Evolutionary conservation across 2,888 invertebrate genomes (phyloP), one percentile per base, ranked within the genome.

Genomic region (Temnothorax rugatulus): DNA sequence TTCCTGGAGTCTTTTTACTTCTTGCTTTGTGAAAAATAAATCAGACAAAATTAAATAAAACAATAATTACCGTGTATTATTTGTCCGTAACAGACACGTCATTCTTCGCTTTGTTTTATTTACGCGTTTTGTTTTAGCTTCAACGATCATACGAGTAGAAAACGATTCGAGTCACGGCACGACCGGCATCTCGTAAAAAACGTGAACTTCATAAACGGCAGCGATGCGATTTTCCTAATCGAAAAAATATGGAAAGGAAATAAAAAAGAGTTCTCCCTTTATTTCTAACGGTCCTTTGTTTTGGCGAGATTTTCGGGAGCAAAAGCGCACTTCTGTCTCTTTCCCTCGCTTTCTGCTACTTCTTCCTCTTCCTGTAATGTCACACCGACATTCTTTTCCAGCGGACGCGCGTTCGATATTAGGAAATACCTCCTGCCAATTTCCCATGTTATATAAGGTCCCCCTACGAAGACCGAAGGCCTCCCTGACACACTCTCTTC

Each of bases 361-460:
- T 68, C 71, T 79, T 66, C 41, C 29, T 66, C 61, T 69, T 73
- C 69, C 64, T 59, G 81, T 74, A 41, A 88, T 86, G 87, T 89
- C 90, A 89, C 87, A 84, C 79, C 85, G 77, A 88, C 90, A 90
- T 90, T 89, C 89, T 89, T 88, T 87, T 88, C 89, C 87, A 74
- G 82, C 86, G 88, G 86, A 84, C 86, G 86, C 57, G 82, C 83
- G 88, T 84, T 89, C 91, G 91, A 91, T 92, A 92, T 92, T 92
- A 91, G 91, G 88, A 92, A 92, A 92, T 92, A 91, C 92, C 91
- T 91, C 84, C 87, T 91, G 88, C 89, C 89, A 90, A 90, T 91
- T 91, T 86, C 87, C 84, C 77, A 71, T 79, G 90, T 88, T 90
- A 89, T 86, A 86, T 88, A 86, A 90, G 86, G 87, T 82, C 83